Percentiles rank a stretch among this genome's conserved stretches.
These are phyloP conservation scores for Hydrozoanthus gracilis DNA, from an alignment of 92 coral and sea anemone genomes.

Conservation along the genomic window DNA sequence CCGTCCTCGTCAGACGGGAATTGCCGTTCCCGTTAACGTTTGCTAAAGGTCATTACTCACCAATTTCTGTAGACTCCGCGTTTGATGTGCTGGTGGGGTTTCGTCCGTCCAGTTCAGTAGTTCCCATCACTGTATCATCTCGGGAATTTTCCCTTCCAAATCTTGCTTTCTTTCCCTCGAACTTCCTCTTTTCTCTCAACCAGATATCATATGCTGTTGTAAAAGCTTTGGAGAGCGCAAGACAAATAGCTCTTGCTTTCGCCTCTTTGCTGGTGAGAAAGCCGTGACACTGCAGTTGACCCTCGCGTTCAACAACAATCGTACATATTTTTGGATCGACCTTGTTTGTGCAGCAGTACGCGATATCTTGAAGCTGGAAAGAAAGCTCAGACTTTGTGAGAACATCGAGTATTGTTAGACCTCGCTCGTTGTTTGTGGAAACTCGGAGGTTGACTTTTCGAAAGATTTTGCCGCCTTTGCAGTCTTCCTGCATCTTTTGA, in stretches of 20 bases:
- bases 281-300: constrained; percentile 81
- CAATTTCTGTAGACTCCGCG: not conserved
- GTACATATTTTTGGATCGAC: constrained; percentile 74
- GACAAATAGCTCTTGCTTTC: constrained; percentile 72
- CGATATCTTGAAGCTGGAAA: constrained; percentile 84
- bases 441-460: constrained; percentile 76
- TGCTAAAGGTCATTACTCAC: not conserved
- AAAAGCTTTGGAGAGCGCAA: constrained; percentile 82
- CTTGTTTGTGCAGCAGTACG: constrained; percentile 81
- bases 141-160: constrained; percentile 27
- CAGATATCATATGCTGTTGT: constrained; percentile 78
- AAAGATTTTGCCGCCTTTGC: constrained; percentile 39
- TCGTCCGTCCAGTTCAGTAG: not conserved
- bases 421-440: constrained; percentile 82
- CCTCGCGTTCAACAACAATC: constrained; percentile 81
- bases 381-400: constrained; percentile 61
- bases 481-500: constrained; percentile 53
- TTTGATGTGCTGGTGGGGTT: not conserved
- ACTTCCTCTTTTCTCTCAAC: constrained; percentile 65
- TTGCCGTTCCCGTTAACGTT: no score
- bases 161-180: constrained; percentile 59
- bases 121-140: constrained; percentile 2
- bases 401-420: constrained; percentile 75
- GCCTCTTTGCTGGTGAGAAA: constrained; percentile 80
- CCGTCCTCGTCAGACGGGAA: no score